A percentile compares a stretch with the other conserved stretches of the same genome.
These are phyloP conservation scores for Gryon sp. DNA, from an alignment of 1,140 invertebrate genomes.

Conservation along the genomic window DNA sequence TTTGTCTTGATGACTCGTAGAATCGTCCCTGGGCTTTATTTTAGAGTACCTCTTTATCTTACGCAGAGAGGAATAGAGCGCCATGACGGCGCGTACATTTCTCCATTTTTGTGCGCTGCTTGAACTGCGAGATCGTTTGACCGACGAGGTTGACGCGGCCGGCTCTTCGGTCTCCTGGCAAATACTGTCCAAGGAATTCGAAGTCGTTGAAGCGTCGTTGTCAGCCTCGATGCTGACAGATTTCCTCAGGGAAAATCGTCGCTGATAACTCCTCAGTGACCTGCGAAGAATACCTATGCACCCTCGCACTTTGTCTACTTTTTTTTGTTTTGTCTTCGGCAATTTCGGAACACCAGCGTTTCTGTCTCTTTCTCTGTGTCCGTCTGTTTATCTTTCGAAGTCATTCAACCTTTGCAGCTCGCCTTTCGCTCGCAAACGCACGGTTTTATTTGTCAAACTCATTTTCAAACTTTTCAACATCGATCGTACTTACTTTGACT, in stretches of 20 bases:
- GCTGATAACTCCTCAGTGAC: conserved; percentile 66
- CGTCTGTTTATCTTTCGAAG: conserved; percentile 45
- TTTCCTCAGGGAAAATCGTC: conserved; percentile 63
- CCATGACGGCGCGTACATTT: conserved; percentile 90
- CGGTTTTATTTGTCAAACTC: conserved; percentile 9
- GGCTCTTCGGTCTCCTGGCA: conserved; percentile 67
- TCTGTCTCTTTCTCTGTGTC: conserved; percentile 42
- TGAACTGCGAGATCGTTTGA: conserved; percentile 74
- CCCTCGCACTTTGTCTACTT: conserved; percentile 38
- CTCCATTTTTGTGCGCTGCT: conserved; percentile 89
- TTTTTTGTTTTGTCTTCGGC: no score
- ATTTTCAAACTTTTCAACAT: not conserved
- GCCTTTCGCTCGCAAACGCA: not conserved
- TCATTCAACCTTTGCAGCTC: conserved; percentile 6
- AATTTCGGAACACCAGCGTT: no score
- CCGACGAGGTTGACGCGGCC: conserved; percentile 56
- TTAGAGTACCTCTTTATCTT: conserved; percentile 90
- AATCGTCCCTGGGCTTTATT: conserved; percentile 38
- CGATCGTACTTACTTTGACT: not conserved
- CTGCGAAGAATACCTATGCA: conserved; percentile 74
- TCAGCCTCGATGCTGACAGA: conserved; percentile 62
- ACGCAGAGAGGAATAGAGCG: conserved; percentile 90
- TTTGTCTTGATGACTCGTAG: not conserved
- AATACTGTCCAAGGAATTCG: conserved; percentile 74
- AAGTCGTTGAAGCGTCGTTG: conserved; percentile 66